phyloP scores from a whole-genome alignment of 2,113 vertebrate genomes.

The Indicator indicator region DNA sequence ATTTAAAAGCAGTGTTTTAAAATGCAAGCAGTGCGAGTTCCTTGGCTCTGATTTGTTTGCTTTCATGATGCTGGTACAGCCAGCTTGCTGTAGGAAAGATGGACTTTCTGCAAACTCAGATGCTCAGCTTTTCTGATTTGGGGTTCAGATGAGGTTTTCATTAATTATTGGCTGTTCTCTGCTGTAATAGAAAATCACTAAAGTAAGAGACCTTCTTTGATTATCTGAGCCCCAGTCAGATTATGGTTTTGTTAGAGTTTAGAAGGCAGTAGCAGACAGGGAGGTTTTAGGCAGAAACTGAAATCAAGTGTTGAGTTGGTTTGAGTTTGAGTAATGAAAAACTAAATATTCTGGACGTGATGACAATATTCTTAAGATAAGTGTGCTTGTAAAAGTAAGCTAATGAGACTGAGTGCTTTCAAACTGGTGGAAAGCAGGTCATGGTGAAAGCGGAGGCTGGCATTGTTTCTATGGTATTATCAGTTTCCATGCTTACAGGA shows the following conservation, averaged over 20 bases:
- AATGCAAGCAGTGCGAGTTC: neutral
- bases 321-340: constrained; percentile 25
- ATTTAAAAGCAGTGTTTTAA: neutral
- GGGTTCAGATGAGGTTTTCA: neutral
- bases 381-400: constrained; percentile 19
- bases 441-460: constrained; percentile 43
- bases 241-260: neutral
- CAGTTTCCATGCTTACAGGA: constrained; percentile 68
- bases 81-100: neutral
- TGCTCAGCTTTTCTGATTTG: neutral
- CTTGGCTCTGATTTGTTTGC: neutral
- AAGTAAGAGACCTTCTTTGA: neutral
- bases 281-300: neutral
- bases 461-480: constrained; percentile 53
- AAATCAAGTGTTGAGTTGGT: constrained; percentile 1
- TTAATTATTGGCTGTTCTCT: neutral
- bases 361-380: neutral
- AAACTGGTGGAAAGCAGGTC: constrained; percentile 51
- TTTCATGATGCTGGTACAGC: neutral
- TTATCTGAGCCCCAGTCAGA: neutral
- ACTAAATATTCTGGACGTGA: neutral
- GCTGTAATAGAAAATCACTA: neutral
- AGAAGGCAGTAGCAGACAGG: neutral
- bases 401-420: constrained; percentile 28
- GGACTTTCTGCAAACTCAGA: neutral